These are phyloP conservation scores for Casuarius casuarius DNA, from an alignment of 2,113 vertebrate species.

Conservation along the genomic window DNA sequence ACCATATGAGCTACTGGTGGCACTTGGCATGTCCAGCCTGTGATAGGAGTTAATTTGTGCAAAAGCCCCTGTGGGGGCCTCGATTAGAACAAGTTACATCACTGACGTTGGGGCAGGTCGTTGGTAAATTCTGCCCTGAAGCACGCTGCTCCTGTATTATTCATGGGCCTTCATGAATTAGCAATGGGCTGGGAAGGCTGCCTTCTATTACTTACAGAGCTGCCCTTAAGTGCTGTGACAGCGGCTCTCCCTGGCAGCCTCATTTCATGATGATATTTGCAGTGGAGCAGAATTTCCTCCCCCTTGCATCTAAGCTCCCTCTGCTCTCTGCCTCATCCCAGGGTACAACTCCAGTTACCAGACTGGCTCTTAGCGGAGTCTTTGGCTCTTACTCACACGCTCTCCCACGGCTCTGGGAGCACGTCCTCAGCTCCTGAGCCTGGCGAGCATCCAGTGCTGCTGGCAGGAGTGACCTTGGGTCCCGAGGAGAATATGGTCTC, in stretches of 20 bases:
- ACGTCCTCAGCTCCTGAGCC: neutral
- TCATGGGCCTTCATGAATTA: conserved; percentile 70
- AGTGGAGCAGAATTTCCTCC: neutral
- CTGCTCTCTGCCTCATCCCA: neutral
- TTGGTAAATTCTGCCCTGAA: conserved; percentile 50
- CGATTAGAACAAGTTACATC: conserved; percentile 7
- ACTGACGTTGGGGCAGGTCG: conserved; percentile 45
- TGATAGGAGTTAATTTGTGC: conserved; percentile 62
- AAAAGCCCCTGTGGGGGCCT: conserved; percentile 51
- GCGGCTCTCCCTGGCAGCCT: neutral
- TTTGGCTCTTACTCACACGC: accelerated
- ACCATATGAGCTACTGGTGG: conserved; percentile 13
- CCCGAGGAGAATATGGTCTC: accelerated
- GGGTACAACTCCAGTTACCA: neutral
- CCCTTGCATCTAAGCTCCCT: neutral
- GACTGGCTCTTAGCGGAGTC: neutral
- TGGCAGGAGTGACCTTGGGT: neutral
- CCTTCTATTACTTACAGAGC: conserved; percentile 32
- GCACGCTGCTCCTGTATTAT: conserved; percentile 62
- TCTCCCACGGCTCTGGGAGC: neutral
- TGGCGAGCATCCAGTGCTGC: neutral
- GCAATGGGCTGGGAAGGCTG: conserved; percentile 30
- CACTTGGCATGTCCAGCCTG: neutral
- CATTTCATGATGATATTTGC: neutral
- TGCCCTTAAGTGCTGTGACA: neutral